phyloP scores from a whole-genome alignment of 2,888 invertebrate species.

The Caenorhabditis macrosperma region DNA sequence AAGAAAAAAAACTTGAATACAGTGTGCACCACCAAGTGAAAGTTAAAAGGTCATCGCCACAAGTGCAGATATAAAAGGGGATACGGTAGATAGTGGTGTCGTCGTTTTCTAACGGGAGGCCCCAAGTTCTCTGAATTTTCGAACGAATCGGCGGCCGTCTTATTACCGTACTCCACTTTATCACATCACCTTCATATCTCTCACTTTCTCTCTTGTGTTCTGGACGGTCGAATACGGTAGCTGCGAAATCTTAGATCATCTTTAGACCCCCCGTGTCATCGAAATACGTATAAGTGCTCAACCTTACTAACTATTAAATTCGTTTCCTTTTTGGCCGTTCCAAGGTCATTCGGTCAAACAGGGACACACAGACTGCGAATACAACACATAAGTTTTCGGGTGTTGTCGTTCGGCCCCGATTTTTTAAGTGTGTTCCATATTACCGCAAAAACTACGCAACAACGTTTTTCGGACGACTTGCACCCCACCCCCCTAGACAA shows the following conservation, averaged over 20 bases:
- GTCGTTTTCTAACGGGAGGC: too few relatives aligned
- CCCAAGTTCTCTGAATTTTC: not conserved
- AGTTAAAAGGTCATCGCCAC: not conserved
- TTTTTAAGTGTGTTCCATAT: slow-evolving; percentile 60
- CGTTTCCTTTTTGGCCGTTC: slow-evolving; percentile 47
- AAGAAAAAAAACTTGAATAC: too few relatives aligned
- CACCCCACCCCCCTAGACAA: not conserved
- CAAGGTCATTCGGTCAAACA: slow-evolving; percentile 57
- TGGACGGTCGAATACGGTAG: slow-evolving; percentile 26
- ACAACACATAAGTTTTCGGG: slow-evolving; percentile 35
- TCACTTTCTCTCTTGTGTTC: slow-evolving; percentile 1
- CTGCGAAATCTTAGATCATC: too few relatives aligned
- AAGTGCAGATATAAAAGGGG: not conserved
- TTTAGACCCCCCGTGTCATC: not conserved
- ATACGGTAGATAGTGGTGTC: not conserved
- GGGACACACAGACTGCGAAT: slow-evolving; percentile 21
- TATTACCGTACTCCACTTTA: not conserved
- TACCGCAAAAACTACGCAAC: slow-evolving; percentile 56
- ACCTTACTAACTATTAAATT: slow-evolving; percentile 44
- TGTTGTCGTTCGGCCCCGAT: slow-evolving; percentile 54
- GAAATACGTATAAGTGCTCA: slow-evolving; percentile 47
- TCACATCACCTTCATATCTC: slow-evolving; percentile 35
- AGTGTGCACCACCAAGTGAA: not conserved
- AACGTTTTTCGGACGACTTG: slow-evolving; percentile 8
- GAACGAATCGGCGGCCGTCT: not conserved